Evolutionary conservation across 2,888 invertebrate species (phyloP), one percentile per base, ranked within the genome.

Genomic region (Cyclophora albipunctata): DNA sequence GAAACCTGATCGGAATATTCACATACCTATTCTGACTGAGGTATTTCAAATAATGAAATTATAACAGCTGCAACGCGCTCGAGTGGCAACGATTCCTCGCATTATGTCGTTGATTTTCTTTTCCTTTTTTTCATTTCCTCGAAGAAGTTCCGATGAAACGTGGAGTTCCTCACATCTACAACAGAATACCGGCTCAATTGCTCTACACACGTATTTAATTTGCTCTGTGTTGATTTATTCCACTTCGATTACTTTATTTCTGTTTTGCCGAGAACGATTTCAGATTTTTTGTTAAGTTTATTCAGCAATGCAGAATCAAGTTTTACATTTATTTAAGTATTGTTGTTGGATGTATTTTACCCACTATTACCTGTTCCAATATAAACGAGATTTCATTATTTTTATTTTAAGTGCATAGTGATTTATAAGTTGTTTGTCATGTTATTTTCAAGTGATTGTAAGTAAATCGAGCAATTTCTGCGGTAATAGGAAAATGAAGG

Each of bases 401-500:
- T 42, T 7, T 7, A 4, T 7, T 42, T 42, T 42, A 7, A 20
- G 3, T 42, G 7, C 42, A 42, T 3, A 7, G 42, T 7, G 40
- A 7, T 40, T 40, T 40, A 5, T 7, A 40, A 40, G 40, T 20
- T 20, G 20, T 20, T 20, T 20, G 20, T 20, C 20, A 20, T 20
- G 20, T 20, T 20, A 20, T 20, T 20, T 20, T 54, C 53, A 55
- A 64, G 64, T 64, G 57, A 61, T 64, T 58, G 63, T 53, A 66
- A 70, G 73, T 70, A 76, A 78, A 73, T 71, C 73, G 75, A 59
- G 68, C 75, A 77, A 77, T 83, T 81, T 80, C 73, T 76, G 78
- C 62, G 75, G 81, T 81, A 84, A 82, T 84, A 80, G 78, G 80
- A 81, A 86, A 84, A 85, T 83, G 84, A 84, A 86, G 79, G 85